These are phyloP conservation scores for Brachionus manjavacas DNA, from an alignment of 1,140 invertebrate species.

Conservation along the genomic window DNA sequence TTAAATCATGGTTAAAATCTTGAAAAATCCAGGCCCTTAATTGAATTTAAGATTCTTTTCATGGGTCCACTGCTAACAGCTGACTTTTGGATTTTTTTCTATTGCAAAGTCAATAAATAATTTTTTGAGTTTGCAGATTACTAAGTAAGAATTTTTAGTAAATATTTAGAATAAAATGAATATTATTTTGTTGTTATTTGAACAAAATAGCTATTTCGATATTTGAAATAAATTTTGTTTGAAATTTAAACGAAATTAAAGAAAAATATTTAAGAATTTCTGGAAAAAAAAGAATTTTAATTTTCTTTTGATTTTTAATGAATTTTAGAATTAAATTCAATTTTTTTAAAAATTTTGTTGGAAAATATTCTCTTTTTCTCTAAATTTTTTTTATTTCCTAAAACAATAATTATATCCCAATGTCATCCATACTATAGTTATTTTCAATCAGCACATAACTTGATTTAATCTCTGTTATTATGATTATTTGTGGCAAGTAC, in stretches of 20 bases:
- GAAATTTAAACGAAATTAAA: background rate
- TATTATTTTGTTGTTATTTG: slow-evolving; percentile 20
- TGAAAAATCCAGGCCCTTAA: background rate
- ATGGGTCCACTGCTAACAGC: background rate
- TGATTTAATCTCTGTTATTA: background rate
- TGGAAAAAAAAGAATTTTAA: background rate
- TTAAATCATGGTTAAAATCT: background rate
- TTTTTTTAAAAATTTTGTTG: background rate
- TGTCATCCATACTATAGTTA: background rate
- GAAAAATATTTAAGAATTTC: background rate
- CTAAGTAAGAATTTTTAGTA: background rate
- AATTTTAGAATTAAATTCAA: background rate
- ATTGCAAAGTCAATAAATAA: background rate
- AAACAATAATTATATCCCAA: background rate
- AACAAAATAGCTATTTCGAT: background rate
- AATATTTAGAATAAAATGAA: slow-evolving; percentile 1
- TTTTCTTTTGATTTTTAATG: background rate
- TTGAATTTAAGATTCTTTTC: background rate
- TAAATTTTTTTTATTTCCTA: background rate
- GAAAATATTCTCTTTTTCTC: background rate
- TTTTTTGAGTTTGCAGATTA: background rate
- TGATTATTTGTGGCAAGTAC: background rate
- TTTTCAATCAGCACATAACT: background rate
- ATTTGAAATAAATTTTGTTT: background rate
- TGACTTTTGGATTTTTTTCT: background rate